Conservation (phyloP, 2,888 invertebrate genomes). For the Plebejus argus region DNA sequence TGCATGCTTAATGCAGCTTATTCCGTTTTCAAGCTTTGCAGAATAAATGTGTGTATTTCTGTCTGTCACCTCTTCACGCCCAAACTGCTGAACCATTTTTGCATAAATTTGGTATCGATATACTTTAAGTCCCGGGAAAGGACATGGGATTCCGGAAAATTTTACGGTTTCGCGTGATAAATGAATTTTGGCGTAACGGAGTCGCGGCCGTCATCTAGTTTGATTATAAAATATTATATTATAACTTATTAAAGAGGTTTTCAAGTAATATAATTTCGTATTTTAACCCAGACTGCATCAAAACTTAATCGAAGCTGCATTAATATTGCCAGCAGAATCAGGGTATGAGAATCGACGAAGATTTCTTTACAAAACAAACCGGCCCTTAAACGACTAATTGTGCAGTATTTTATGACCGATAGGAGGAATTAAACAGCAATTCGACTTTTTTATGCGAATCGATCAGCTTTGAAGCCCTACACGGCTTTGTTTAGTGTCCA, state of each 20-base stretch:
- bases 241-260: too few species aligned
- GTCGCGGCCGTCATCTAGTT: too few species aligned
- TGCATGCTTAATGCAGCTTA: not conserved
- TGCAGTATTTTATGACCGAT: conserved; percentile 70
- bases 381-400: conserved; percentile 71
- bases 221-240: too few species aligned
- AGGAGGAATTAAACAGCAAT: conserved; percentile 65
- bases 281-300: not conserved
- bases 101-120: too few species aligned
- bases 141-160: too few species aligned
- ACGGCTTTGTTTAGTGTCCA: conserved; percentile 46
- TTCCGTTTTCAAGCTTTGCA: not conserved
- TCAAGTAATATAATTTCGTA: not conserved
- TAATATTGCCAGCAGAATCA: not conserved
- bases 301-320: not conserved
- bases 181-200: too few species aligned
- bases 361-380: conserved; percentile 55
- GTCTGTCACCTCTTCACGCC: too few species aligned
- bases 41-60: not conserved
- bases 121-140: too few species aligned
- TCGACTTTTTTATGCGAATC: conserved; percentile 61
- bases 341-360: not conserved
- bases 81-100: too few species aligned
- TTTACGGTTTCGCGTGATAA: too few species aligned
- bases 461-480: conserved; percentile 62